These are phyloP conservation scores for Drosophila buzzatii DNA, from an alignment of 2,888 invertebrate genomes.

Conservation along the genomic window DNA sequence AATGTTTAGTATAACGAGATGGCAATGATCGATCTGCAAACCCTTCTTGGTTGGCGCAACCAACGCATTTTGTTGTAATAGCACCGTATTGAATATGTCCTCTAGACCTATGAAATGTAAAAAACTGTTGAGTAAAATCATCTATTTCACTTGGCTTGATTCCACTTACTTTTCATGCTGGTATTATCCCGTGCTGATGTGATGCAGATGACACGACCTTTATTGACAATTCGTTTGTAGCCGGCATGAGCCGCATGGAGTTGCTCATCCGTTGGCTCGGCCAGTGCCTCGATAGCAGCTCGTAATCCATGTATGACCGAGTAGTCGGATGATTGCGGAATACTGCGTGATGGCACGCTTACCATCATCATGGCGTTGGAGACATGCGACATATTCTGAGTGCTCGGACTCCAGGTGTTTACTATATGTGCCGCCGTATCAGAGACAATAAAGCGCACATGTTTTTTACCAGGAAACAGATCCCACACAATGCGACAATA, in stretches of 20 bases:
- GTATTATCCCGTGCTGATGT: conserved; percentile 95
- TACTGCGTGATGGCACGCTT: conserved; percentile 90
- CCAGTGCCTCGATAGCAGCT: conserved; percentile 93
- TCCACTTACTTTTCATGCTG: conserved; percentile 89
- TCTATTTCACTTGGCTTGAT: too few species aligned
- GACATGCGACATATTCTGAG: conserved; percentile 95
- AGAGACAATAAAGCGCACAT: conserved; percentile 94
- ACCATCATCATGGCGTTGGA: conserved; percentile 93
- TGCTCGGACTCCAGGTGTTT: conserved; percentile 93
- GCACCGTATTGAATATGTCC: conserved; percentile 93
- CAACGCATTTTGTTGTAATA: conserved; percentile 92
- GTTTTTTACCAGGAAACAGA: conserved; percentile 95
- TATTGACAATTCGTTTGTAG: conserved; percentile 82
- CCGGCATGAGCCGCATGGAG: conserved; percentile 83
- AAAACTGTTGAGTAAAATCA: neutral
- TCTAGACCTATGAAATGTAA: conserved; percentile 86
- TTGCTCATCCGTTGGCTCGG: conserved; percentile 93
- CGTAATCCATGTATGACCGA: conserved; percentile 93
- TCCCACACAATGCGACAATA: conserved; percentile 99
- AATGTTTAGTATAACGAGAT: conserved; percentile 95
- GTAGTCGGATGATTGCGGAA: conserved; percentile 87
- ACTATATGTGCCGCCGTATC: conserved; percentile 94
- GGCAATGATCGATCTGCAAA: conserved; percentile 93
- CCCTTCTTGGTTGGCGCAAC: conserved; percentile 87
- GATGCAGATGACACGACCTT: conserved; percentile 94